Conservation (phyloP, 2,888 invertebrate genomes). For the Standfussiana lucernea region DNA sequence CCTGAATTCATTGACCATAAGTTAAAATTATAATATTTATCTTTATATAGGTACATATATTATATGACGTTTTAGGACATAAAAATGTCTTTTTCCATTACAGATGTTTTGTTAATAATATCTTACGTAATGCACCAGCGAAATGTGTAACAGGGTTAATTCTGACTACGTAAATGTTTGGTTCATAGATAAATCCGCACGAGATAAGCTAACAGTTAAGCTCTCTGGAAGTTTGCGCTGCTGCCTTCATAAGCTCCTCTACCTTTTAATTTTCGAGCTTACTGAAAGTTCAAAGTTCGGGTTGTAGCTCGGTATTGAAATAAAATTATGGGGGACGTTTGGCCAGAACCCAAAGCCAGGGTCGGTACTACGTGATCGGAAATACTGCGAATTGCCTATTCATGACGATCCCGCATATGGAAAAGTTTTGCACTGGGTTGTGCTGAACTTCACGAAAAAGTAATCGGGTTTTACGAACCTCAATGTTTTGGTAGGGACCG, state of each 20-base stretch:
- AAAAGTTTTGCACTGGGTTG: conserved; percentile 76
- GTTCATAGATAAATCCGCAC: conserved; percentile 16
- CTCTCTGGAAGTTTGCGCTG: conserved; percentile 23
- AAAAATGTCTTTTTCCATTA: neutral
- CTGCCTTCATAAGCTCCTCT: conserved; percentile 36
- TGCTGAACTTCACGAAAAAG: conserved; percentile 68
- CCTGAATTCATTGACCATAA: neutral
- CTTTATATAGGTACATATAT: too few species aligned
- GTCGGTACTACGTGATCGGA: conserved; percentile 83
- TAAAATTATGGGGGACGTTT: conserved; percentile 78
- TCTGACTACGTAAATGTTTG: conserved; percentile 2
- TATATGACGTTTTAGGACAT: neutral
- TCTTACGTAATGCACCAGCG: neutral
- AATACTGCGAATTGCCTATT: conserved; percentile 86
- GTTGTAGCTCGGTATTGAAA: conserved; percentile 61
- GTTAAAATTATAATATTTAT: neutral
- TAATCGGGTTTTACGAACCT: conserved; percentile 44
- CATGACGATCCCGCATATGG: conserved; percentile 79
- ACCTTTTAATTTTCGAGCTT: conserved; percentile 43
- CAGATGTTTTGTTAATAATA: neutral
- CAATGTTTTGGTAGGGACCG: conserved; percentile 52
- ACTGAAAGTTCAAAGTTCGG: conserved; percentile 32
- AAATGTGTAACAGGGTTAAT: conserved; percentile 1
- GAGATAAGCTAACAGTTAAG: conserved; percentile 35
- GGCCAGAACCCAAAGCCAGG: conserved; percentile 80